Evolutionary conservation across 1,140 invertebrate genomes (phyloP), one percentile per base, ranked within the genome.

Genomic region (Aphelenchoides besseyi): DNA sequence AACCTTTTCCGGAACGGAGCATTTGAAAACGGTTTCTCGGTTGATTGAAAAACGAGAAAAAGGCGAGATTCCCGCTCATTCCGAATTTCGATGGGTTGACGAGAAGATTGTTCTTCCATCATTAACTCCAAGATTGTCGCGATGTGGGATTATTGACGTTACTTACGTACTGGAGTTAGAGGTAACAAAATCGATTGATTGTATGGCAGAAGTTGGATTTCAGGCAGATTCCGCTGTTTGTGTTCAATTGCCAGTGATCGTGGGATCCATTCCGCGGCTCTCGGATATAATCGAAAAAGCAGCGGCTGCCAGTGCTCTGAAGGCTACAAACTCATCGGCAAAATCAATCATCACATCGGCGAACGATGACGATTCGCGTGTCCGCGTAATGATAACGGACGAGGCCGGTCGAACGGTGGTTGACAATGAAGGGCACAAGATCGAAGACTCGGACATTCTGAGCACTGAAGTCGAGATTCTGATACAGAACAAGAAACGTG

Each of bases 251-350:
- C 79, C 82, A 8, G 74, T 83, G 37, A 66, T 81, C 1, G 78
- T 83, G 37, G 82, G 82, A 3, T 83, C 82, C 8, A 83, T 83
- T 63, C 82, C 82, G 0, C 69, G 79, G 26, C 66, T 83, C n/a
- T 69, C 78, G 1, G 79, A 83, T 0, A 76, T 79, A 23, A 29
- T 79, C 32, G 33, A 32, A 1, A 73, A 74, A 76, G 3, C 76
- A 2, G 55, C 55, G 5, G 55, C 55, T 8, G 23, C 16, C 5
- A 59, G 12, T 18, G 55, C 55, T 59, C 41, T 48, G 12, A 74
- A 32, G 37, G 33, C 28, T 57, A 52, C 54, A 29, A 32, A 28
- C 69, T 26, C 67, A 16, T 32, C 12, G 9, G 32, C n/a, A 29
- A 76, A 3, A 2, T 28, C 2, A 70, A 5, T 62, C 62, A 35